Evolutionary conservation across 2,888 invertebrate genomes (phyloP).

Genomic region (Cantharis flavilabris): DNA sequence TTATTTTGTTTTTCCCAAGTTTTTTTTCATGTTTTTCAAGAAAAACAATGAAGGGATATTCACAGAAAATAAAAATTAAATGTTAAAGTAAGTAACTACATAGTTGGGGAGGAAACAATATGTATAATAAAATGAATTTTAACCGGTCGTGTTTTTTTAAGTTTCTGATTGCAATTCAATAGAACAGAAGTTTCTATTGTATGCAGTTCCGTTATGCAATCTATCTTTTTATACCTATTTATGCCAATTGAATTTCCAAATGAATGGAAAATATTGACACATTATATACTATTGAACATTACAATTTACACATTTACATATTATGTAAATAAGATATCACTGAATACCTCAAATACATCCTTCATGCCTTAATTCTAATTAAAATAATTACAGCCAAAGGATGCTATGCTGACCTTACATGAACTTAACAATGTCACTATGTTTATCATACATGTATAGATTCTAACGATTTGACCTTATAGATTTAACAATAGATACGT

Average conservation of each 20-base stretch:
- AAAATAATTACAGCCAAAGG: not conserved
- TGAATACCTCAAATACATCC: not conserved
- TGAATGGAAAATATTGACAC: not conserved
- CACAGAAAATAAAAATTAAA: not conserved
- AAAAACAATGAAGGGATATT: not conserved
- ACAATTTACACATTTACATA: not conserved
- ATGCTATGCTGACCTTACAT: not conserved
- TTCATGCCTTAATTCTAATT: not conserved
- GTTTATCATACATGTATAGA: not conserved
- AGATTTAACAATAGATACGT: not conserved
- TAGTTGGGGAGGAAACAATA: not conserved
- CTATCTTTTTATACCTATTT: not conserved
- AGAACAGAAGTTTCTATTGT: not conserved
- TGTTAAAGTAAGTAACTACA: too few relatives aligned
- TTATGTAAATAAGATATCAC: not conserved
- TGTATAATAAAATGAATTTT: too few relatives aligned
- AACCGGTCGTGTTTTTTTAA: not conserved
- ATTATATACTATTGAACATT: not conserved
- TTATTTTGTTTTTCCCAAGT: not conserved
- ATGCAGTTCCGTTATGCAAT: not conserved
- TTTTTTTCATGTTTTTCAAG: not conserved
- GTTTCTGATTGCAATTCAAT: not conserved
- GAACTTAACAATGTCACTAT: not conserved
- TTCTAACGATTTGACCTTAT: not conserved
- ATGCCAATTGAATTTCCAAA: not conserved